Evolutionary conservation across 2,797 vertebrate genomes (phyloP), one percentile per base, ranked within the genome.

Genomic region (Hyperoplus lanceolatus): DNA sequence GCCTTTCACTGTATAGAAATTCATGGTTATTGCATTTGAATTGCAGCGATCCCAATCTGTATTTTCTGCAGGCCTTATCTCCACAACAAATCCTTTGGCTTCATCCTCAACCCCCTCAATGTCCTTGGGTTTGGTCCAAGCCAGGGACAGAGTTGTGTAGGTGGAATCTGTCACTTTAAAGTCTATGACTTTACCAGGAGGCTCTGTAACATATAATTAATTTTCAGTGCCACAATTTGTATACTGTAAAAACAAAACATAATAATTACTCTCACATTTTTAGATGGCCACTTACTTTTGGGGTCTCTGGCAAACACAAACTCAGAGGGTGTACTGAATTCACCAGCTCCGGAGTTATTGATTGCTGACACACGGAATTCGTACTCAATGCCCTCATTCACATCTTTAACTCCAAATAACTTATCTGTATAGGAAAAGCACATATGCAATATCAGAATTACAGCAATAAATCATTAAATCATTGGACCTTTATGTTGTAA

Each of bases 361-460:
- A 98, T 92, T 1, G 97, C 97, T 1, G 95, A 90, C 83, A 97
- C 95, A 0, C 96, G 96, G 77, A 99, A 99, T 82, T 99, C 97
- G 0, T 98, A 98, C 80, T 96, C 95, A 71, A 96, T 90, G 4
- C 97, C 98, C 8, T 95, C 96, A 82, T 95, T 85, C 67, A 99
- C 82, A 38, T 94, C 94, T 42, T 84, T 93, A 16, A 96, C 95
- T 0, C 74, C 94, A 82, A 82, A 96, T 88, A 73, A 82, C 91
- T 94, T 96, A 9, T 11, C 96, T 96, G 78, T 73, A n/a, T 21
- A 51, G 36, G n/a, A 59, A 73, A 43, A 61, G 12, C n/a, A 69
- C 14, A 56, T 8, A 55, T 53, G 1, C 5, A 51, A 18, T 21
- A 39, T 9, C 53, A 12, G 1, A 49, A 54, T 41, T n/a, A 21